Percentiles rank a stretch among this genome's conserved stretches.
Conservation (phyloP, 2,113 vertebrate species). For the Leuciscus idus region DNA sequence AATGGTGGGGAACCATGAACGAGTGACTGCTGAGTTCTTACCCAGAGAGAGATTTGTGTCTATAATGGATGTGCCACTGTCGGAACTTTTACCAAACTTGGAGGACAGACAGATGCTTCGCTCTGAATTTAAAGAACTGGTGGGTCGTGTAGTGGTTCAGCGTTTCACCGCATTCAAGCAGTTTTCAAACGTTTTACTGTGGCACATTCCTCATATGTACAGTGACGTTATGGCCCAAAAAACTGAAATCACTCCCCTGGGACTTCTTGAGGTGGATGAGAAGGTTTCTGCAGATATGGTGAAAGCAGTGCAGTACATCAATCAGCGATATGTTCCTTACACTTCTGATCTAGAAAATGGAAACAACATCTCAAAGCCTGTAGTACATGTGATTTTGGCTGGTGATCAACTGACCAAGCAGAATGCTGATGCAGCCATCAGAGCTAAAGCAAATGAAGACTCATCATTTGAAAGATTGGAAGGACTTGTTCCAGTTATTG, state of each 20-base stretch:
- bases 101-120: too few relatives aligned
- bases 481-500: too few relatives aligned
- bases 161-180: too few relatives aligned
- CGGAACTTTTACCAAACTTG: too few relatives aligned
- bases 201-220: slow-evolving; percentile 1
- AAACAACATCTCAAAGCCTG: background rate
- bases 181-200: background rate
- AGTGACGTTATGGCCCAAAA: background rate
- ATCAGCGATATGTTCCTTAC: background rate
- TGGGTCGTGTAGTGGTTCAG: too few relatives aligned
- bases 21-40: background rate
- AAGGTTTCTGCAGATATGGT: slow-evolving; percentile 8
- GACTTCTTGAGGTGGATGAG: slow-evolving; percentile 22
- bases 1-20: background rate
- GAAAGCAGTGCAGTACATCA: background rate
- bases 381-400: background rate
- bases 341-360: background rate
- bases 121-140: too few relatives aligned
- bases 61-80: too few relatives aligned
- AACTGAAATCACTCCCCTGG: background rate
- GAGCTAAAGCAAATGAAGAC: slow-evolving; percentile 14
- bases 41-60: background rate
- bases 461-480: too few relatives aligned
- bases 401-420: slow-evolving; percentile 12
- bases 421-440: slow-evolving; percentile 11